These are phyloP conservation scores for Burhinus bistriatus DNA, from an alignment of 2,113 vertebrate genomes.

Conservation along the genomic window DNA sequence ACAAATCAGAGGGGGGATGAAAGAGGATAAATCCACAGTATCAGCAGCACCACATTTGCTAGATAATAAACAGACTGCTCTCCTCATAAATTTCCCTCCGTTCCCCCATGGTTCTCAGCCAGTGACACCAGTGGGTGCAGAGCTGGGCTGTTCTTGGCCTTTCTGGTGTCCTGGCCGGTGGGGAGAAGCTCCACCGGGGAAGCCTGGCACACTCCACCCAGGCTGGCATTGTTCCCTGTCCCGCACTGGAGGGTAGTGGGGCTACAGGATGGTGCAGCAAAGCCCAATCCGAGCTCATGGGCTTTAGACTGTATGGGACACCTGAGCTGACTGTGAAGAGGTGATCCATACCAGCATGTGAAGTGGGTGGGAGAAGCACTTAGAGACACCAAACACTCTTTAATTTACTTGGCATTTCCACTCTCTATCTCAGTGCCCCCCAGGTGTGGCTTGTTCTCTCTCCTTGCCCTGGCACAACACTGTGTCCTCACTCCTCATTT, in stretches of 20 bases:
- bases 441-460: not conserved
- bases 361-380: not conserved
- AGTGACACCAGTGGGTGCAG: not conserved
- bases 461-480: not conserved
- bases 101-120: not conserved
- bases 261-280: not conserved
- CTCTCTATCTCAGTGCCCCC: not conserved
- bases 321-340: accelerated
- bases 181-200: not conserved
- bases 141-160: not conserved
- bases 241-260: not conserved
- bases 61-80: conserved; percentile 77
- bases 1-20: conserved; percentile 75
- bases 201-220: not conserved
- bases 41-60: conserved; percentile 69
- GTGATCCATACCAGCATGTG: accelerated
- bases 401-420: not conserved
- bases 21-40: conserved; percentile 76
- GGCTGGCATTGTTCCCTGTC: not conserved
- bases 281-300: not conserved
- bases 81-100: conserved; percentile 39
- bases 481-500: not conserved
- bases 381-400: not conserved
- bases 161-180: not conserved
- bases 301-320: not conserved